Base-by-base conservation (phyloP, 1,140 invertebrate genomes). In the Macrotrachela quadricornifera region DNA sequence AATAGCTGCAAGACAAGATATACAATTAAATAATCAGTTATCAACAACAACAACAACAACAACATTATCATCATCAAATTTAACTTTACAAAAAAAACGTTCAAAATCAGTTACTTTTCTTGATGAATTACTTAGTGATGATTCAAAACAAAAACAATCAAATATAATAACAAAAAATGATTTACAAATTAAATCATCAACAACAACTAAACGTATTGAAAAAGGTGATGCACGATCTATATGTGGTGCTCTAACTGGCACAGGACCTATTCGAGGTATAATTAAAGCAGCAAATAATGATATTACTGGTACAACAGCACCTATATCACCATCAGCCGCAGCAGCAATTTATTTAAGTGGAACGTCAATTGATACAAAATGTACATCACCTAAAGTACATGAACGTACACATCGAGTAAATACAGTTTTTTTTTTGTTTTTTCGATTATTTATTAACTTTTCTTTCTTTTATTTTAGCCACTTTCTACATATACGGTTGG, bases 21-120 rank as follows among this genome's bases (percentile, higher is more conserved):
- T 42, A 2, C 44, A 53, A 43, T 47, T 18, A 18, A 41, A 36
- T 15, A 16, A 53, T 13, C 14, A 53, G 21, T 30, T n/a, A n/a
- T n/a, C n/a, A 15, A 46, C 12, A 53, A 46, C n/a, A 12, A 15
- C 9, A 42, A 15, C 10, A 15, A 16, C 46, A 43, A 12, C 38
- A 36, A 13, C 45, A 40, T 17, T 42, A 10, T 21, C 40, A 38
- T n/a, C 51, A 41, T 13, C 39, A 21, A 37, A 44, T 44, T 42
- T 39, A 16, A 45, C 10, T 9, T 10, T 18, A 10, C 15, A 51
- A n/a, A 53, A 53, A 30, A 48, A 46, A 9, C 30, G 45, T n/a
- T 53, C 51, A 1, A 53, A 53, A 47, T 46, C 44, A 16, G 51
- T 53, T 14, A 53, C 51, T 36, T 53, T 53, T 43, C 15, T 53